Percentiles rank a stretch among this genome's conserved stretches.
Evolutionary conservation across 2,888 invertebrate genomes (phyloP).

Genomic region (Cheilosia impressa): DNA sequence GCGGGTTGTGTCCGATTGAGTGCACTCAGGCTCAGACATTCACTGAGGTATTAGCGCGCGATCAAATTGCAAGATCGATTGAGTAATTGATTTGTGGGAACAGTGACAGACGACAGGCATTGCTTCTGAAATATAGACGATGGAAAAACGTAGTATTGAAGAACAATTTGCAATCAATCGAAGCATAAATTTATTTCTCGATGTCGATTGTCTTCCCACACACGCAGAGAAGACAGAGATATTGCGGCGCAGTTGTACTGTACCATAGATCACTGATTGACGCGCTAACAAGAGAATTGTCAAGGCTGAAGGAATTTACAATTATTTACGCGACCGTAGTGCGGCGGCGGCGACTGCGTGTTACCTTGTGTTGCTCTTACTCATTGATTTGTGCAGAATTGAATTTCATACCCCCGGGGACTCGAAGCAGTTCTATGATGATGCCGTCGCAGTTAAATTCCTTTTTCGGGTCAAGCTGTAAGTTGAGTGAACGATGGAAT

Average conservation of each 20-base stretch:
- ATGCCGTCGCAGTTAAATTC: not conserved
- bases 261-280: slow-evolving; percentile 72
- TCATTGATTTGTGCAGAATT: slow-evolving; percentile 13
- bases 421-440: slow-evolving; percentile 4
- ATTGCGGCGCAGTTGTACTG: slow-evolving; percentile 43
- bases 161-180: slow-evolving; percentile 68
- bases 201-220: slow-evolving; percentile 57
- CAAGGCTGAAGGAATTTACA: slow-evolving; percentile 58
- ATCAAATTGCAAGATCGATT: slow-evolving; percentile 69
- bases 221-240: slow-evolving; percentile 4
- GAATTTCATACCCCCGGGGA: not conserved
- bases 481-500: not conserved
- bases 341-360: not conserved
- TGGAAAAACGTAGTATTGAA: not conserved
- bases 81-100: slow-evolving; percentile 69
- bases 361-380: not conserved
- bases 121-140: slow-evolving; percentile 49
- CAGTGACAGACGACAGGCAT: slow-evolving; percentile 30
- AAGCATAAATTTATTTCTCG: slow-evolving; percentile 55
- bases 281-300: slow-evolving; percentile 59
- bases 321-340: slow-evolving; percentile 37
- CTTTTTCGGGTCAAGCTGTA: slow-evolving; percentile 28
- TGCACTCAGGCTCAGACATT: slow-evolving; percentile 19
- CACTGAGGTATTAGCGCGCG: slow-evolving; percentile 39
- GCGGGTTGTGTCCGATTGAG: slow-evolving; percentile 21